Evolutionary conservation across 2,113 vertebrate genomes (phyloP).

Genomic region (Dicentrarchus labrax): DNA sequence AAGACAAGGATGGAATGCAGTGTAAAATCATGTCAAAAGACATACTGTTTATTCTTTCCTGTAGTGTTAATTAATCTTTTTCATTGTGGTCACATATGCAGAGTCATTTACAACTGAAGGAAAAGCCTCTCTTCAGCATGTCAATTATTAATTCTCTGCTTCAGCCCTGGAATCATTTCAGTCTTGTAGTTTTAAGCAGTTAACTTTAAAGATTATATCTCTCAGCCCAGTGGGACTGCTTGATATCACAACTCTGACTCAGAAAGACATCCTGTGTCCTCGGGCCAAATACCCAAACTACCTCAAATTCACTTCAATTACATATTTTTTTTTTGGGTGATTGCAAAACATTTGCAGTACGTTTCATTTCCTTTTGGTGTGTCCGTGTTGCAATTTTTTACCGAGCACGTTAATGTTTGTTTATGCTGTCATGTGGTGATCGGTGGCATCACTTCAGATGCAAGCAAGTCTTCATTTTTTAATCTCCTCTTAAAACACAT

Average conservation of each 20-base stretch:
- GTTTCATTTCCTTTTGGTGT: background rate
- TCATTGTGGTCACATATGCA: constrained; percentile 34
- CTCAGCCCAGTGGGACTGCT: constrained; percentile 10
- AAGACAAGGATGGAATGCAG: background rate
- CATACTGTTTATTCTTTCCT: background rate
- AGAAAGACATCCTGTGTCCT: background rate
- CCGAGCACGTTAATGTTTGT: background rate
- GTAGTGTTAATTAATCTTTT: constrained; percentile 19
- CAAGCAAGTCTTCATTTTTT: too few species aligned
- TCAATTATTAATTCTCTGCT: constrained; percentile 27
- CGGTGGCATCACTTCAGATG: constrained; percentile 42
- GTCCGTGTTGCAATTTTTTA: background rate
- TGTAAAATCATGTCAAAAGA: background rate
- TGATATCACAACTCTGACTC: constrained; percentile 1
- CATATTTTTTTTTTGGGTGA: background rate
- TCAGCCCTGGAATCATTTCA: constrained; percentile 29
- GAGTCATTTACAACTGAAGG: constrained; percentile 24
- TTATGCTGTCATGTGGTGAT: constrained; percentile 6
- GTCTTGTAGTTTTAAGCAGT: constrained; percentile 21
- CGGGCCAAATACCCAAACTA: background rate
- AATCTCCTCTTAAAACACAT: too few species aligned
- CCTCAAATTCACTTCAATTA: background rate
- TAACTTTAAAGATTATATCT: constrained; percentile 19
- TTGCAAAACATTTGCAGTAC: background rate
- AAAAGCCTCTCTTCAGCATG: constrained; percentile 24